Evolutionary conservation across 2,113 vertebrate genomes (phyloP), one percentile per base, ranked within the genome.

Genomic region (Cinclus cinclus): DNA sequence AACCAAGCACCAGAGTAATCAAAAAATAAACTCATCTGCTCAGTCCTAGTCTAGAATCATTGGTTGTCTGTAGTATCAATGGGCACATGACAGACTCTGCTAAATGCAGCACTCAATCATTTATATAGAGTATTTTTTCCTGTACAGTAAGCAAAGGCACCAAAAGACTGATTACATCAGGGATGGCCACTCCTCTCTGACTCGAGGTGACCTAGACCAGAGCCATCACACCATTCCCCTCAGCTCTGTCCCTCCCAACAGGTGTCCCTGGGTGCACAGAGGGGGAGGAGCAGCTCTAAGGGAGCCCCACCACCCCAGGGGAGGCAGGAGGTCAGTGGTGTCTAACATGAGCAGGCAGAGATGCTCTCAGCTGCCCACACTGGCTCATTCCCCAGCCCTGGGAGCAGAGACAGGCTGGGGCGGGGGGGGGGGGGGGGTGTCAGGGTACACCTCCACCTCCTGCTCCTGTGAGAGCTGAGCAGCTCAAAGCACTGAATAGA

Each of bases 271-370:
- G 16, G 8, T 6, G 14, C 10, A 56, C 24, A 39, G 44, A 17
- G 60, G 18, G 15, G 41, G 42, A 39, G 70, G 42, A 68, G 70
- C 41, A 44, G 44, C 49, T 68, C 47, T 13, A 10, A 15, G 27
- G 47, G 12, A 4, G 8, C 28, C 16, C 35, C 79, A 44, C 2
- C 6, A 10, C 11, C 6, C 47, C 41, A 28, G 0, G 0, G 15
- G 35, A 50, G 31, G 11, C 27, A 31, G 33, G 27, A 30, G 50
- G 12, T 55, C 63, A 33, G 30, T 24, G 35, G 9, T n/a, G 21
- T 15, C 44, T 6, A 6, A 17, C 62, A n/a, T 0, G 5, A 73
- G 15, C 7, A 25, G 35, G 47, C 78, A 87, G 27, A 75, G 65
- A 59, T 21, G 24, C 49, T 28, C 60, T 55, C 33, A 24, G 21